Base-by-base conservation (phyloP, 2,797 vertebrate species). In the Squalus acanthias region DNA sequence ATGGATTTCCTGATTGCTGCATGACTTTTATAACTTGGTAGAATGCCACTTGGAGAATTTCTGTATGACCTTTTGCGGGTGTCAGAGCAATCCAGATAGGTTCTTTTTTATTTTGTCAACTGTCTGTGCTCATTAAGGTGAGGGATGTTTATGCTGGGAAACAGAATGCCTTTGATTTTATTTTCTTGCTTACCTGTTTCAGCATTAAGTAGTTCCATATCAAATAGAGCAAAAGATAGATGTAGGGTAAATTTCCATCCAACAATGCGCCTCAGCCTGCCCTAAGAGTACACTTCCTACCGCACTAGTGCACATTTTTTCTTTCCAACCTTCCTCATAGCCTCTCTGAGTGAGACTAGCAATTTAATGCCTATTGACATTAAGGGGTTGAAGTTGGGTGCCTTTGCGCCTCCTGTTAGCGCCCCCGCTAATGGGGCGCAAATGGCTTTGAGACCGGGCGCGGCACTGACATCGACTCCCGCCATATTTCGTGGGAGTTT, bases 81-180 rank as follows among this genome's bases (percentile, higher is more conserved):
- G 91, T 93, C 63, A 93, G 91, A 93, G n/a, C 63, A 69, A 93
- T 69, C 91, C 63, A 46, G 91, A 93, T 69, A 92, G 20, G 60
- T 92, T 92, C 29, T 7, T 29, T 29, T 89, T 60, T 65, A 92
- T 65, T 92, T 93, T 67, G 91, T 46, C n/a, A 46, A 69, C 33
- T 46, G n/a, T 93, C 65, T 69, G 33, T 69, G 20, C 65, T 69
- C n/a, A 93, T 93, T 93, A 93, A 65, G 33, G 65, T 69, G 63
- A 67, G 63, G 63, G 91, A 46, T 93, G 91, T 93, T 69, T 24
- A 69, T 46, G 91, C n/a, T 63, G 65, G 65, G 50, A 20, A 24
- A 46, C n/a, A 26, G 63, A 67, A 93, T 69, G n/a, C 9, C 91
- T 67, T 67, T 69, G n/a, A 12, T 93, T 20, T 93, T 93, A 39